Evolutionary conservation across 2,888 invertebrate genomes (phyloP).

Genomic region (Gandaritis pyraliata): DNA sequence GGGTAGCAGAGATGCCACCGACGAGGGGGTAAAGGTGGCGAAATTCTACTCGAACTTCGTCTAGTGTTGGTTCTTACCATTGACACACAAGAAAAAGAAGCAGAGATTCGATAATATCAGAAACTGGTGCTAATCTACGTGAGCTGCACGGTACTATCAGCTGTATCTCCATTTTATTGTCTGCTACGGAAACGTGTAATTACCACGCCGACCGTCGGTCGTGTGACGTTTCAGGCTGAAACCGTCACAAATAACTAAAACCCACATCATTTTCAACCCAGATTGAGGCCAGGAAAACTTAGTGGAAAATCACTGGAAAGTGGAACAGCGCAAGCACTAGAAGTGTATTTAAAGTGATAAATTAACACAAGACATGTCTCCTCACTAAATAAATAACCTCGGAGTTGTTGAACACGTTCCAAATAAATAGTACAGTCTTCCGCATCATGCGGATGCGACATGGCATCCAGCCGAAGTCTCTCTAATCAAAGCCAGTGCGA

Average conservation of each 20-base stretch:
- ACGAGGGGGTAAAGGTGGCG: too few species aligned
- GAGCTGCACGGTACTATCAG: slow-evolving; percentile 59
- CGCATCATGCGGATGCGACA: slow-evolving; percentile 61
- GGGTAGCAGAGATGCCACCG: too few species aligned
- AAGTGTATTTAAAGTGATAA: slow-evolving; percentile 48
- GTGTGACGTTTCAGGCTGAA: slow-evolving; percentile 55
- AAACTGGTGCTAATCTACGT: slow-evolving; percentile 9
- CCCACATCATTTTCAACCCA: slow-evolving; percentile 33
- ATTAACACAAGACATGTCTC: slow-evolving; percentile 61
- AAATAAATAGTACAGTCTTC: slow-evolving; percentile 70
- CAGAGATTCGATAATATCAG: background rate
- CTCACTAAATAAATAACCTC: slow-evolving; percentile 61
- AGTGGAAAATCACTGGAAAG: slow-evolving; percentile 49
- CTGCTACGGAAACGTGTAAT: slow-evolving; percentile 65
- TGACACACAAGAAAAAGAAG: too few species aligned
- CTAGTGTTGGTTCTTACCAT: too few species aligned
- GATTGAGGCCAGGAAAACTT: slow-evolving; percentile 40
- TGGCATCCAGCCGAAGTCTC: slow-evolving; percentile 63
- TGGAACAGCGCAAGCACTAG: slow-evolving; percentile 39
- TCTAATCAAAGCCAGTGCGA: slow-evolving; percentile 44
- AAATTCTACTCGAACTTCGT: too few species aligned
- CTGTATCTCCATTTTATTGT: slow-evolving; percentile 63
- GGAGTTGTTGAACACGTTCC: slow-evolving; percentile 73
- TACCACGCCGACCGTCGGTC: slow-evolving; percentile 50
- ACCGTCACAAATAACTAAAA: slow-evolving; percentile 40